phyloP scores from a whole-genome alignment of 2,113 vertebrate genomes.

The Tyto alba region DNA sequence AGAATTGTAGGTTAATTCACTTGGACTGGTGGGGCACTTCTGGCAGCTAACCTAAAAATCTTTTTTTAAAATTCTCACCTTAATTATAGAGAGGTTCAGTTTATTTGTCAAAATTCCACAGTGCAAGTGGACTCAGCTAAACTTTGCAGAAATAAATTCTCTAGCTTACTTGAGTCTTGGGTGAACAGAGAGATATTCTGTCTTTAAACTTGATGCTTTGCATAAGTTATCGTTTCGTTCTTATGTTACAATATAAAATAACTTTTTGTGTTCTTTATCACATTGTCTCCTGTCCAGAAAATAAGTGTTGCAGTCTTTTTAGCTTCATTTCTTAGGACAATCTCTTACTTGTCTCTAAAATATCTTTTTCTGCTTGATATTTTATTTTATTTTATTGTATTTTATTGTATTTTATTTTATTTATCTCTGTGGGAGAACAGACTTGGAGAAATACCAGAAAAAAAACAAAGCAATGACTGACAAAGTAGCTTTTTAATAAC shows the following conservation, averaged over 20 bases:
- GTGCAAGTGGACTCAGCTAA: background rate
- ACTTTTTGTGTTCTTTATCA: background rate
- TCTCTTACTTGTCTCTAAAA: background rate
- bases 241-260: background rate
- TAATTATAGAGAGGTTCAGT: background rate
- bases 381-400: background rate
- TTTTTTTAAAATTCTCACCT: background rate
- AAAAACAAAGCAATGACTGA: background rate
- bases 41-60: background rate
- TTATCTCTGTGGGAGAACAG: background rate
- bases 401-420: background rate
- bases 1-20: background rate
- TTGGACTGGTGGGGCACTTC: background rate
- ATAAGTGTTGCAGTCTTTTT: background rate
- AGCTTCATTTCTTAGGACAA: background rate
- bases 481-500: background rate
- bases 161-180: background rate
- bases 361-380: background rate
- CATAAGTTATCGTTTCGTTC: background rate
- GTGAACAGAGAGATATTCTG: background rate
- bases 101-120: background rate
- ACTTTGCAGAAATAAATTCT: background rate
- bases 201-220: background rate
- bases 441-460: background rate
- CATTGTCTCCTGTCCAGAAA: background rate